Percentiles rank a stretch among this genome's conserved stretches.
Conservation (phyloP, 2,888 invertebrate species). For the Tholera decimalis region DNA sequence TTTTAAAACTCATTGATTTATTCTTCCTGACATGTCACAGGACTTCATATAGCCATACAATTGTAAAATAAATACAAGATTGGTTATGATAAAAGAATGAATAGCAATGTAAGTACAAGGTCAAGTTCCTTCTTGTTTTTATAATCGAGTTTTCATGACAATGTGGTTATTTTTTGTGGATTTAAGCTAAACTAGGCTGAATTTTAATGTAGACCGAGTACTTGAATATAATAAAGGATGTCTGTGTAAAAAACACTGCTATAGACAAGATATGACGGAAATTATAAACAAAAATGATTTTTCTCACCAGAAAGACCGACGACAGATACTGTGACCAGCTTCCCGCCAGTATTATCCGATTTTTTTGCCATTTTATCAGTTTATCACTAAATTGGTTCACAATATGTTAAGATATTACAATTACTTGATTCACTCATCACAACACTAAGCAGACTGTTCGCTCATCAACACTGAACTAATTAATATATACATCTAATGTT, state of each 20-base stretch:
- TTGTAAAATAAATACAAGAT: background rate
- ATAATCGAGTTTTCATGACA: too few relatives aligned
- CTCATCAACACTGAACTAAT: slow-evolving; percentile 62
- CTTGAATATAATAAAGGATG: background rate
- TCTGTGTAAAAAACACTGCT: background rate
- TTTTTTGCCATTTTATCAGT: slow-evolving; percentile 93
- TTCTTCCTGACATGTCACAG: slow-evolving; percentile 1
- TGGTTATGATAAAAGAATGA: background rate
- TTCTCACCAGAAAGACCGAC: slow-evolving; percentile 95
- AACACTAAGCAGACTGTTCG: slow-evolving; percentile 74
- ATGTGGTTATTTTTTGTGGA: background rate
- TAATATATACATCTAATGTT: slow-evolving; percentile 64
- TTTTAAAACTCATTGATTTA: slow-evolving; percentile 1
- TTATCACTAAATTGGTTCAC: slow-evolving; percentile 76
- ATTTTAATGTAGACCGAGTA: background rate
- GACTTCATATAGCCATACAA: background rate
- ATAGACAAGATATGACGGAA: background rate
- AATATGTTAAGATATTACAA: slow-evolving; percentile 72
- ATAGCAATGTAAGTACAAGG: slow-evolving; percentile 13
- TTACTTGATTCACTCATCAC: slow-evolving; percentile 85
- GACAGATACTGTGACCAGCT: slow-evolving; percentile 96
- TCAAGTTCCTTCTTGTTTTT: slow-evolving; percentile 2
- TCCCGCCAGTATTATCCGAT: slow-evolving; percentile 92
- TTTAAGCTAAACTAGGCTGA: background rate
- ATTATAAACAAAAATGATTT: background rate